Conservation (phyloP, 2,888 invertebrate species). For the Agrypnus murinus region DNA sequence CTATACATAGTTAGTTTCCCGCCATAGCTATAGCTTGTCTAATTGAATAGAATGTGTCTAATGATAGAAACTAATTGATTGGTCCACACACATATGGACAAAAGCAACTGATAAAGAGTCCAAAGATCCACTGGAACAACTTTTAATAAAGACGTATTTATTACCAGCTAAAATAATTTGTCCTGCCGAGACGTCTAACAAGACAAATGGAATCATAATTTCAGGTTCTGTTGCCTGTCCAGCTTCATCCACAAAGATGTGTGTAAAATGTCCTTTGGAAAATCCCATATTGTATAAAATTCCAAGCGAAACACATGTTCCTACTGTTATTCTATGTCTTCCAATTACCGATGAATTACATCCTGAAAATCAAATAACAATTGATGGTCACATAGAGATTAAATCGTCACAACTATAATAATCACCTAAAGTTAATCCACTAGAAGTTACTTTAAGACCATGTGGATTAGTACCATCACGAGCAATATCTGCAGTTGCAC, state of each 20-base stretch:
- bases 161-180: slow-evolving; percentile 83
- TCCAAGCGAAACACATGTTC: slow-evolving; percentile 88
- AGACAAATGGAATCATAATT: slow-evolving; percentile 85
- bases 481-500: slow-evolving; percentile 79
- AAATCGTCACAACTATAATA: too few relatives aligned
- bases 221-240: slow-evolving; percentile 96
- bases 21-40: too few relatives aligned
- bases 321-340: slow-evolving; percentile 86
- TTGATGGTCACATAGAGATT: too few relatives aligned
- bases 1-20: too few relatives aligned
- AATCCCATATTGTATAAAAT: slow-evolving; percentile 80
- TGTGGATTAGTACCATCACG: slow-evolving; percentile 70
- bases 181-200: slow-evolving; percentile 75
- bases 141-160: too few relatives aligned
- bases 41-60: too few relatives aligned
- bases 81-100: too few relatives aligned
- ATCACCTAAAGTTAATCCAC: slow-evolving; percentile 66
- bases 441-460: slow-evolving; percentile 62
- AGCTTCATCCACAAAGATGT: slow-evolving; percentile 94
- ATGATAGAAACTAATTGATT: too few relatives aligned
- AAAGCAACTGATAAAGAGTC: too few relatives aligned
- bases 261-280: slow-evolving; percentile 88
- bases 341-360: slow-evolving; percentile 79
- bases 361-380: too few relatives aligned
- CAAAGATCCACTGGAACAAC: too few relatives aligned